Evolutionary conservation across 2,888 invertebrate species (phyloP).

Genomic region (Pollenia labialis): DNA sequence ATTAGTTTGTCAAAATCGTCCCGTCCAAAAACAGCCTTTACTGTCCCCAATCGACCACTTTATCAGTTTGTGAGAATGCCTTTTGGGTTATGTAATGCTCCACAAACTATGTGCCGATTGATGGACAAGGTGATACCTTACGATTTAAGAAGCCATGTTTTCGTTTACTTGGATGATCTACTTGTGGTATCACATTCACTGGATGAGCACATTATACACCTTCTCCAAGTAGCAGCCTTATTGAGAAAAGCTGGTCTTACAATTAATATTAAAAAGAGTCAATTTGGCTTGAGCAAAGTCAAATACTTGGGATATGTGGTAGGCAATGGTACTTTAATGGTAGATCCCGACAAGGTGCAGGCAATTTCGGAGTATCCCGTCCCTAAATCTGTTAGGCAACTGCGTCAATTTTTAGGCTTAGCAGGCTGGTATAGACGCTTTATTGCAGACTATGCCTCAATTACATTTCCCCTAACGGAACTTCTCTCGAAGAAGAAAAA

Average conservation of each 20-base stretch:
- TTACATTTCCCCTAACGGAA: too few relatives aligned
- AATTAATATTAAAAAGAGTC: not conserved
- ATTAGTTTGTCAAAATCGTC: not conserved
- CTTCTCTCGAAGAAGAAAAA: too few relatives aligned
- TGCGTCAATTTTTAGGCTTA: too few relatives aligned
- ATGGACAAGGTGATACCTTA: not conserved
- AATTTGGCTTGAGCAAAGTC: too few relatives aligned
- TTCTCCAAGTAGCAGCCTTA: not conserved
- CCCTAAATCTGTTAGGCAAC: too few relatives aligned
- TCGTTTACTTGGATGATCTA: conserved; percentile 17
- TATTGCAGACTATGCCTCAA: too few relatives aligned
- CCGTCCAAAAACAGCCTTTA: not conserved
- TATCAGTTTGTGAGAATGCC: conserved; percentile 12
- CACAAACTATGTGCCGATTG: not conserved
- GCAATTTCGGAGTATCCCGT: too few relatives aligned
- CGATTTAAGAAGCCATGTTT: not conserved
- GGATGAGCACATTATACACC: not conserved
- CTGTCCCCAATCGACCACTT: not conserved
- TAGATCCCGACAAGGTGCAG: too few relatives aligned
- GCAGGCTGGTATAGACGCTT: too few relatives aligned
- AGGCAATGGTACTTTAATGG: too few relatives aligned
- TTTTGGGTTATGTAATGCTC: not conserved
- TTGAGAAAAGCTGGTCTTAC: not conserved
- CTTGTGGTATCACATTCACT: conserved; percentile 3
- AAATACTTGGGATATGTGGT: too few relatives aligned